These are phyloP conservation scores for Rhogogaster chlorosoma DNA, from an alignment of 2,888 invertebrate genomes.

Conservation along the genomic window DNA sequence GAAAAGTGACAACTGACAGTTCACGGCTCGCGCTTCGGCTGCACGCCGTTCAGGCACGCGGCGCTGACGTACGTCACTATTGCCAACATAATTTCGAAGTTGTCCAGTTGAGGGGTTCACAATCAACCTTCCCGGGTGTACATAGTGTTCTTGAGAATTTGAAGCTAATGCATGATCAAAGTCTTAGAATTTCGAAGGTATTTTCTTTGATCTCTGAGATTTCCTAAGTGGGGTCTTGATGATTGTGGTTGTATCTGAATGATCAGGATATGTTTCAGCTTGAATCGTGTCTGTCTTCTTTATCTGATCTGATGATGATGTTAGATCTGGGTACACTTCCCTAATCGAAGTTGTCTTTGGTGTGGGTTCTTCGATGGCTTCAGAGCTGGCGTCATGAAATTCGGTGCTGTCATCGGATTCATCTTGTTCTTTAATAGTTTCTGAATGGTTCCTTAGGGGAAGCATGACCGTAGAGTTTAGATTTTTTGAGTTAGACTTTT, in stretches of 20 bases:
- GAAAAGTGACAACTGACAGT: too few relatives aligned
- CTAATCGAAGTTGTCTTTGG: not conserved
- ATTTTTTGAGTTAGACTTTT: not conserved
- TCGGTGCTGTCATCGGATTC: constrained; percentile 10
- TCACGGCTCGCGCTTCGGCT: too few relatives aligned
- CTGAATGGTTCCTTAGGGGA: not conserved
- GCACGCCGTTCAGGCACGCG: too few relatives aligned
- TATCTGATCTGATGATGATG: not conserved
- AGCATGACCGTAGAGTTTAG: constrained; percentile 9
- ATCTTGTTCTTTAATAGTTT: not conserved
- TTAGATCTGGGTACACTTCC: not conserved
- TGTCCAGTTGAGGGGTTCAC: too few relatives aligned
- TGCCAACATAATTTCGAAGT: too few relatives aligned
- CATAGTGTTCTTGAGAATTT: not conserved
- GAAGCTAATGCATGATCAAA: not conserved
- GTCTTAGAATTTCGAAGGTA: constrained; percentile 4
- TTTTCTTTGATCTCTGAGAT: constrained; percentile 21
- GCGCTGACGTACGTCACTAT: too few relatives aligned
- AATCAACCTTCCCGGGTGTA: too few relatives aligned
- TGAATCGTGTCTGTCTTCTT: not conserved
- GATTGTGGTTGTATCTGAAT: not conserved
- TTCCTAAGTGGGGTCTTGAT: not conserved
- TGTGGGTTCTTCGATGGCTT: not conserved
- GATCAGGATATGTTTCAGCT: not conserved
- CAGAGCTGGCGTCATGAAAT: constrained; percentile 11